Conservation (phyloP, 2,113 vertebrate genomes). For the Xiphorhynchus elegans region DNA sequence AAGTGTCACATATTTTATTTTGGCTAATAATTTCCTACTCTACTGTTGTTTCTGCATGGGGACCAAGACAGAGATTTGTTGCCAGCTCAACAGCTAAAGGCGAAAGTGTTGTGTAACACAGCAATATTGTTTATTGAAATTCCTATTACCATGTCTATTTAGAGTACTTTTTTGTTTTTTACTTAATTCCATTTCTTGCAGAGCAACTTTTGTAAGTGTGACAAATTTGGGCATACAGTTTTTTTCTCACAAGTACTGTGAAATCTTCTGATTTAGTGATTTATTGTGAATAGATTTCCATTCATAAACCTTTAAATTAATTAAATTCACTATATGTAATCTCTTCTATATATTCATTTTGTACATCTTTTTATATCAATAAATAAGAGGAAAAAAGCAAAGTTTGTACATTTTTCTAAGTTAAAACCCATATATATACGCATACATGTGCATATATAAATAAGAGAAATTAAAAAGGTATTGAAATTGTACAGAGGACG, state of each 20-base stretch:
- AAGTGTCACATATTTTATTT: background rate
- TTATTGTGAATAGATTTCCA: background rate
- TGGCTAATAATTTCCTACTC: background rate
- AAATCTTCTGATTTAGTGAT: background rate
- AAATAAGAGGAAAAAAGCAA: accelerated
- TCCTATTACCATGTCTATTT: background rate
- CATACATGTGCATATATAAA: background rate
- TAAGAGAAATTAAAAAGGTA: background rate
- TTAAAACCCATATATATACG: background rate
- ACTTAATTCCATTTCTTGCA: background rate
- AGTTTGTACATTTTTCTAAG: background rate
- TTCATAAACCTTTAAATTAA: background rate
- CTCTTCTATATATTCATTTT: background rate
- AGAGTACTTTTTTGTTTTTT: background rate
- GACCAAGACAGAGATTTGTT: background rate
- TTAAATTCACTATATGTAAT: background rate
- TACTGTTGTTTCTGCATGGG: background rate
- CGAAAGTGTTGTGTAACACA: background rate
- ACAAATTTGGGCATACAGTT: background rate
- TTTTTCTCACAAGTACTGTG: background rate
- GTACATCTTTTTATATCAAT: background rate
- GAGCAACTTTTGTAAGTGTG: background rate
- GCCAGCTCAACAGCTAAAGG: background rate
- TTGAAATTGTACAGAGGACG: background rate
- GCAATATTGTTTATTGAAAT: background rate